A percentile compares a stretch with the other conserved stretches of the same genome.
Evolutionary conservation across 2,113 vertebrate genomes (phyloP).

Genomic region (Tetraodon nigroviridis): DNA sequence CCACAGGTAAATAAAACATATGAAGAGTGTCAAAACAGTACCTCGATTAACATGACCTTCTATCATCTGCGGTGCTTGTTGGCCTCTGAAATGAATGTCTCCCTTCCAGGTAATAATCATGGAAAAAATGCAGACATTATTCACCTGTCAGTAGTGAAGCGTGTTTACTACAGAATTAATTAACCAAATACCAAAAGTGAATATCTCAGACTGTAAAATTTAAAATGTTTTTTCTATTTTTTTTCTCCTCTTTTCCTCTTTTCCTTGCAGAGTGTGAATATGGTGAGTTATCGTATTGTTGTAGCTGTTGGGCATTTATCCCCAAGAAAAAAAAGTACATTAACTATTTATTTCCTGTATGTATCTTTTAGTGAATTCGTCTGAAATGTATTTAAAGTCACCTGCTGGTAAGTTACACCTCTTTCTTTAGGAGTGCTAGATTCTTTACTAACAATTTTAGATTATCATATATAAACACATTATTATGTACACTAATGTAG

Average conservation of each 20-base stretch:
- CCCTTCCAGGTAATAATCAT: accelerated
- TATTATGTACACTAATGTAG: too few species aligned
- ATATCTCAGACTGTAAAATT: not conserved
- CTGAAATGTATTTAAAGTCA: accelerated
- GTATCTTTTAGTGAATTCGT: not conserved
- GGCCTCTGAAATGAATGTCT: accelerated
- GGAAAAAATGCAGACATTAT: not conserved
- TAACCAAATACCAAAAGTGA: not conserved
- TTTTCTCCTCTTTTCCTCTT: not conserved
- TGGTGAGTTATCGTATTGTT: constrained; percentile 5
- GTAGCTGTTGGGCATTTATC: too few species aligned
- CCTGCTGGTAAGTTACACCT: not conserved
- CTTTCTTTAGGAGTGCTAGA: not conserved
- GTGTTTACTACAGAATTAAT: not conserved
- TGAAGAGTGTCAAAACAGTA: not conserved
- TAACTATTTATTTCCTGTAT: not conserved
- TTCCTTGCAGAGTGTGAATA: constrained; percentile 15
- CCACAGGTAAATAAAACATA: not conserved
- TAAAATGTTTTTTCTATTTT: not conserved
- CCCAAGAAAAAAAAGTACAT: not conserved
- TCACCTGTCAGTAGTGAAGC: too few species aligned
- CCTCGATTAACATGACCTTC: accelerated
- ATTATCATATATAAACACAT: not conserved
- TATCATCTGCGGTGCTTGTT: constrained; percentile 9
- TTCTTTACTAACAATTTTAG: not conserved